phyloP scores from a whole-genome alignment of 2,888 invertebrate genomes.

The Diaperis boleti region DNA sequence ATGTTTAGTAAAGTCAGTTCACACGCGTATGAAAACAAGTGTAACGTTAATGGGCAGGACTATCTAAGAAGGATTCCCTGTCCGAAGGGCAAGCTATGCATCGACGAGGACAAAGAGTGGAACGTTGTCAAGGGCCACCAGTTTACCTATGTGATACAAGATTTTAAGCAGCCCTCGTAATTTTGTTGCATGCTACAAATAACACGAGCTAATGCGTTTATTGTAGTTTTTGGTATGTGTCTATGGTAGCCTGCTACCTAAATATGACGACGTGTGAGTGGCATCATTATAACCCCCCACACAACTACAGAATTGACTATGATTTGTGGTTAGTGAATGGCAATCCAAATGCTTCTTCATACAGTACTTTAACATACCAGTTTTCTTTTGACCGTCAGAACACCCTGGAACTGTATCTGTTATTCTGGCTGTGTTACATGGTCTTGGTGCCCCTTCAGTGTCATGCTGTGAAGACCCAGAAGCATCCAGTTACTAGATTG shows the following conservation, averaged over 20 bases:
- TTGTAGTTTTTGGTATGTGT: constrained; percentile 94
- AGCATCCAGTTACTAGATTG: constrained; percentile 90
- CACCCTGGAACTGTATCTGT: constrained; percentile 88
- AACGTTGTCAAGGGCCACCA: constrained; percentile 91
- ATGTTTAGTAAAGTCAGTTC: constrained; percentile 90
- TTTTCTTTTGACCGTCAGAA: constrained; percentile 97
- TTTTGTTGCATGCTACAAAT: not conserved
- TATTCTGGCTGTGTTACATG: constrained; percentile 89
- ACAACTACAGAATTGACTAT: constrained; percentile 74
- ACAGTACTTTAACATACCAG: constrained; percentile 92
- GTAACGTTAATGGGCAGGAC: constrained; percentile 82
- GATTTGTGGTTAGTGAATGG: constrained; percentile 98
- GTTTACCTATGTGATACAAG: constrained; percentile 93
- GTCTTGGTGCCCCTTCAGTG: constrained; percentile 88
- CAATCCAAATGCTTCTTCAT: constrained; percentile 88
- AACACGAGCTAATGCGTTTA: constrained; percentile 6
- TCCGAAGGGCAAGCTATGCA: constrained; percentile 78
- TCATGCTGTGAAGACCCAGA: constrained; percentile 89
- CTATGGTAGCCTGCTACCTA: constrained; percentile 92
- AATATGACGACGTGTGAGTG: constrained; percentile 85
- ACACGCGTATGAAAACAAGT: constrained; percentile 86
- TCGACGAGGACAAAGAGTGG: constrained; percentile 87
- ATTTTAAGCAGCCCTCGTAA: constrained; percentile 90
- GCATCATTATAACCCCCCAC: constrained; percentile 76
- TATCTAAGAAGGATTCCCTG: constrained; percentile 91